phyloP scores from a whole-genome alignment of 2,888 invertebrate genomes.

The Petrolisthes cinctipes region DNA sequence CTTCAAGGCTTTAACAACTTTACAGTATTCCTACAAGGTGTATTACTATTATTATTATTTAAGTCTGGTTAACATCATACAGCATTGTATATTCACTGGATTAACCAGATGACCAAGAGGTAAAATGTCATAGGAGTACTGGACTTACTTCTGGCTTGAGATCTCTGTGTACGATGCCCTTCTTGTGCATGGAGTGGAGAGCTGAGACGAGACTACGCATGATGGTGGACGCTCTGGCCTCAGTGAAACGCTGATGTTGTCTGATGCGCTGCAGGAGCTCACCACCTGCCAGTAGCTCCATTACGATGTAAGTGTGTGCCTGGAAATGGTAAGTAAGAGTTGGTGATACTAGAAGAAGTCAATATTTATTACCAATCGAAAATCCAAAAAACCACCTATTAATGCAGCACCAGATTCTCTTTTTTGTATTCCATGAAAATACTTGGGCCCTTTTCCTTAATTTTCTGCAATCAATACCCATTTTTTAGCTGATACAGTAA shows the following conservation, averaged over 20 bases:
- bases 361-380: slow-evolving; percentile 3
- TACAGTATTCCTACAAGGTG: too few species aligned
- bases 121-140: neutral
- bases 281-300: slow-evolving; percentile 87
- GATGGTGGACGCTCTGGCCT: slow-evolving; percentile 82
- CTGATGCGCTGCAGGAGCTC: slow-evolving; percentile 81
- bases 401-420: too few species aligned
- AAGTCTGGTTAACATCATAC: too few species aligned
- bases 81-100: too few species aligned
- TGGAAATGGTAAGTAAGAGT: slow-evolving; percentile 33
- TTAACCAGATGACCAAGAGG: too few species aligned
- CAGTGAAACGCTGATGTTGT: slow-evolving; percentile 79
- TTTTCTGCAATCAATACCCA: neutral
- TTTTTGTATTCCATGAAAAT: too few species aligned
- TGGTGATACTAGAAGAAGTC: slow-evolving; percentile 4
- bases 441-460: neutral
- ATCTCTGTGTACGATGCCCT: slow-evolving; percentile 90
- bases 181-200: slow-evolving; percentile 85
- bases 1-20: too few species aligned
- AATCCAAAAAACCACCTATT: neutral
- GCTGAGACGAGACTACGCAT: slow-evolving; percentile 86
- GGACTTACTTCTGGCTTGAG: slow-evolving; percentile 87
- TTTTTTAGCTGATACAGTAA: too few species aligned
- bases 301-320: slow-evolving; percentile 86
- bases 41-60: too few species aligned